These are phyloP conservation scores for Lasioglossum pauxillum DNA, from an alignment of 2,888 invertebrate species.

Conservation along the genomic window DNA sequence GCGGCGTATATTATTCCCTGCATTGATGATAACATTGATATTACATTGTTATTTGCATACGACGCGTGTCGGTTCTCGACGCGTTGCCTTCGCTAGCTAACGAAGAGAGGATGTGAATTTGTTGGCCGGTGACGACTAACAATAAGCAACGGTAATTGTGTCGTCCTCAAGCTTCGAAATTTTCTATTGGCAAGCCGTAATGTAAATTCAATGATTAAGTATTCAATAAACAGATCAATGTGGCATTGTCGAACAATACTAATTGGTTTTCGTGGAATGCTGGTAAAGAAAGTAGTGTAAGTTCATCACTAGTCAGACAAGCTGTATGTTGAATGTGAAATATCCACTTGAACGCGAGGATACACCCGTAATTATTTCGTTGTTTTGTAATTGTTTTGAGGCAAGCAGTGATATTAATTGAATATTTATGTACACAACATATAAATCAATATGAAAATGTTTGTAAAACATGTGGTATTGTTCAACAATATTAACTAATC, in stretches of 20 bases:
- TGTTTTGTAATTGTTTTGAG: too few relatives aligned
- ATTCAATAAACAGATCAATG: neutral
- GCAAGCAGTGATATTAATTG: too few relatives aligned
- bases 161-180: neutral
- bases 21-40: slow-evolving; percentile 51
- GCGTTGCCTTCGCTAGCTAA: slow-evolving; percentile 34
- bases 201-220: neutral
- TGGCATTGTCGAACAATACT: neutral
- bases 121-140: slow-evolving; percentile 7
- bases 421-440: too few relatives aligned
- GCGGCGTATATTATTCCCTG: slow-evolving; percentile 50
- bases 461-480: too few relatives aligned
- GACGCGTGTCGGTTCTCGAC: slow-evolving; percentile 39
- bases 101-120: neutral
- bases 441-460: too few relatives aligned
- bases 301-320: neutral
- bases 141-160: neutral
- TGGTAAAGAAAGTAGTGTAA: neutral
- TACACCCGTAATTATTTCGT: neutral
- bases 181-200: neutral
- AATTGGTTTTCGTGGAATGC: neutral
- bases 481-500: too few relatives aligned
- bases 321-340: neutral
- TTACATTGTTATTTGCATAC: slow-evolving; percentile 57
- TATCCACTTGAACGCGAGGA: neutral